Conservation (phyloP, 2,113 vertebrate genomes). For the Pachycephala philippinensis region DNA sequence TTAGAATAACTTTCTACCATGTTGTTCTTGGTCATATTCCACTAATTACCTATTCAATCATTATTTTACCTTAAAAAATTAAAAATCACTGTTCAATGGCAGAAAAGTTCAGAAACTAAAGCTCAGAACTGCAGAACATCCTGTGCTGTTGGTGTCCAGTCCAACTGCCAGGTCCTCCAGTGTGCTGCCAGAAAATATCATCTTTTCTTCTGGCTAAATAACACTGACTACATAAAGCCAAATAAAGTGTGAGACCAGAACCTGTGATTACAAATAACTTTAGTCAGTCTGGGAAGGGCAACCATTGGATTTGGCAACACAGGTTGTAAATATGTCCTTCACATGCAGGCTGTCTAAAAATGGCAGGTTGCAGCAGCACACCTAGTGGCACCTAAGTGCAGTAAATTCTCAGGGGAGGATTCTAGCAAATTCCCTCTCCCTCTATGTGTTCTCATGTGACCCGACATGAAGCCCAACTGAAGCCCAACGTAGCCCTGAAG, state of each 20-base stretch:
- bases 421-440: not conserved
- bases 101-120: not conserved
- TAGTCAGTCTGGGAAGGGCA: not conserved
- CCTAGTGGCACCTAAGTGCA: not conserved
- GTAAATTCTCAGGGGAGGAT: not conserved
- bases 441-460: too few species aligned
- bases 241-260: not conserved
- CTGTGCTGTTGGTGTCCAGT: not conserved
- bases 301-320: not conserved
- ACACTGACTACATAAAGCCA: fast-evolving
- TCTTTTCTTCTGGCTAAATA: not conserved
- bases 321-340: not conserved
- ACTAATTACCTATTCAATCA: not conserved
- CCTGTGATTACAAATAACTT: not conserved
- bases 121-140: not conserved
- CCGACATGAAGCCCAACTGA: too few species aligned
- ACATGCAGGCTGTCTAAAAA: fast-evolving
- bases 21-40: not conserved
- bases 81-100: not conserved
- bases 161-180: fast-evolving
- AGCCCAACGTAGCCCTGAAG: not conserved
- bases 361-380: not conserved
- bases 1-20: not conserved
- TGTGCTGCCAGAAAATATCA: not conserved
- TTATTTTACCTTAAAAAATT: not conserved